Evolutionary conservation across 2,113 vertebrate species (phyloP), one percentile per base, ranked within the genome.

Genomic region (Taurulus bubalis): DNA sequence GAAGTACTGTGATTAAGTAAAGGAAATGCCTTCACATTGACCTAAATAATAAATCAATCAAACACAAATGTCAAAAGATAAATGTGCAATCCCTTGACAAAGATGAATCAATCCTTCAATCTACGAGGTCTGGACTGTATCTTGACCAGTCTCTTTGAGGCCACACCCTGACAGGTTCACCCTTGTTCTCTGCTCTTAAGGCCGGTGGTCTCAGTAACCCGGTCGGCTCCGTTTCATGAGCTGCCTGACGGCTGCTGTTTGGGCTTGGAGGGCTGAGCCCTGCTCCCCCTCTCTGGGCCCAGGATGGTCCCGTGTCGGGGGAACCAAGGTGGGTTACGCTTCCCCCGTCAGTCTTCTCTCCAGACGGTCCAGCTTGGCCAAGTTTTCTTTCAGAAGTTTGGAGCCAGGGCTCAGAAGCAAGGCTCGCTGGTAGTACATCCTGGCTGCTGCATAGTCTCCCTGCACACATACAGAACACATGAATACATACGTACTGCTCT

Each of bases 291-390:
- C 47, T 67, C 45, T 59, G 20, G 30, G 49, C 47, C 75, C 18
- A 42, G 67, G 66, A 70, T 36, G 26, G 26, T 45, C 55, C 42
- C 51, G 45, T 2, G 36, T 75, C 28, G 71, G 65, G 45, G 20
- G 10, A 8, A 26, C 12, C 20, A 3, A 9, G 12, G 55, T 16
- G 20, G 40, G 49, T 77, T 89, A 89, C 1, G 91, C 60, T 78
- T 84, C 89, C 92, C 95, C 65, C 93, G 96, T 86, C 53, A 96
- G 93, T 64, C 95, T 95, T 87, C 95, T 97, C 92, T 99, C 97
- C 60, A 99, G 92, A 59, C 98, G 96, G 89, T 99, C 96, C 90
- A 99, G 83, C 75, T 99, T 99, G 81, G 97, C 96, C 42, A 99
- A 92, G 79, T 99, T 99, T 84, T 99, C 98, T 91, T 96, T 97